Evolutionary conservation across 1,140 invertebrate species (phyloP).

Genomic region (Paracyclopina nana): DNA sequence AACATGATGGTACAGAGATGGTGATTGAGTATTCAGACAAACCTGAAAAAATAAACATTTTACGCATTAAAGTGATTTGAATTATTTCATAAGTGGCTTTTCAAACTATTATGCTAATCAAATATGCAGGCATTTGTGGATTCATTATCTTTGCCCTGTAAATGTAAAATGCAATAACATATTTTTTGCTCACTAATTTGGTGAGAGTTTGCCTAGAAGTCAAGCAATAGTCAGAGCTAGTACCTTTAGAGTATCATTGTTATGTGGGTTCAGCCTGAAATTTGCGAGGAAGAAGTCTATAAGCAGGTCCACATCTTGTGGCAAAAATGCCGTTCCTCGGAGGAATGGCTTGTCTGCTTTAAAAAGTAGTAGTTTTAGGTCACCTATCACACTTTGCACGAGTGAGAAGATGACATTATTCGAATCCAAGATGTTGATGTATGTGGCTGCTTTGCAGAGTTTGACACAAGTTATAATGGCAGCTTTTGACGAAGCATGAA

Average conservation of each 20-base stretch:
- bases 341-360: slow-evolving; percentile 61
- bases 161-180: no score
- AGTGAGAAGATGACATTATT: slow-evolving; percentile 82
- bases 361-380: slow-evolving; percentile 43
- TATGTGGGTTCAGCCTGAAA: slow-evolving; percentile 90
- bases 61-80: no score
- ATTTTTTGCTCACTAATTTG: no score
- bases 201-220: no score
- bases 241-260: slow-evolving; percentile 84
- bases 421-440: slow-evolving; percentile 73
- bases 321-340: slow-evolving; percentile 49
- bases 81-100: no score
- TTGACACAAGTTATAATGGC: slow-evolving; percentile 87
- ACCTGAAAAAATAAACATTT: background rate
- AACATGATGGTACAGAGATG: slow-evolving; percentile 78
- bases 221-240: no score
- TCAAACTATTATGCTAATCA: no score
- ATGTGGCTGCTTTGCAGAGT: slow-evolving; percentile 88
- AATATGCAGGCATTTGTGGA: no score
- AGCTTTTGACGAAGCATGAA: slow-evolving; percentile 70
- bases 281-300: slow-evolving; percentile 93
- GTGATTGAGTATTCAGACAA: slow-evolving; percentile 51
- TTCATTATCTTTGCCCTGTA: no score
- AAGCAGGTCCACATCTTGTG: slow-evolving; percentile 79
- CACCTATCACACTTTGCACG: slow-evolving; percentile 76